Evolutionary conservation across 2,888 invertebrate genomes (phyloP).

Genomic region (Podotricha telesiphe): DNA sequence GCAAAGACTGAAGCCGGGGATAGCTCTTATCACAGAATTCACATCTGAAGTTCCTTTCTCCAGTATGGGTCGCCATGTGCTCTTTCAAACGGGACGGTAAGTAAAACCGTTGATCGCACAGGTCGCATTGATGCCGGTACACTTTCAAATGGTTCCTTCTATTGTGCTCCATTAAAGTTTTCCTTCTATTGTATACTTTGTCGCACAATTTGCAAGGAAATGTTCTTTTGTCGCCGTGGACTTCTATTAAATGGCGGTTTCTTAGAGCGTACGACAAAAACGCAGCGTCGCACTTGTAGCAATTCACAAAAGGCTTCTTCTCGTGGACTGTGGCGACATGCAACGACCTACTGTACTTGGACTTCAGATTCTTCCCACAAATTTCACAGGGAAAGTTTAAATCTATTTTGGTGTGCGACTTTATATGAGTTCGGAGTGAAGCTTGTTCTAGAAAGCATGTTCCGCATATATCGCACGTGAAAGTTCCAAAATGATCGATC

Average conservation of each 20-base stretch:
- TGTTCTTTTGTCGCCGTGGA: conserved; percentile 69
- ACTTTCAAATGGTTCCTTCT: conserved; percentile 69
- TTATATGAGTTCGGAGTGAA: conserved; percentile 72
- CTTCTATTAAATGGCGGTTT: conserved; percentile 70
- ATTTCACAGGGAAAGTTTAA: conserved; percentile 77
- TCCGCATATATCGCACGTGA: conserved; percentile 71
- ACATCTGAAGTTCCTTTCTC: conserved; percentile 80
- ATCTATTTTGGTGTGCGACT: conserved; percentile 71
- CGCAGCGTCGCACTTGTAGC: conserved; percentile 71
- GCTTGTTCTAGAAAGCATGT: conserved; percentile 75
- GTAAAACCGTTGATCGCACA: conserved; percentile 75
- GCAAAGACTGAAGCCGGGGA: conserved; percentile 81
- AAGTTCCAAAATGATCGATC: conserved; percentile 72
- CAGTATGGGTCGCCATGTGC: conserved; percentile 81
- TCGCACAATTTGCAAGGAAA: conserved; percentile 72
- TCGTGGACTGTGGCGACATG: conserved; percentile 73
- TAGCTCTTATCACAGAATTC: conserved; percentile 84
- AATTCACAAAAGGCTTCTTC: conserved; percentile 70
- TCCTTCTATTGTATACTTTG: conserved; percentile 70
- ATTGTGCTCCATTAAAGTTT: conserved; percentile 71
- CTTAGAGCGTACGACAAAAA: conserved; percentile 68
- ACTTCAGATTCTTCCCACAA: conserved; percentile 74
- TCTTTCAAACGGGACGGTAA: conserved; percentile 72
- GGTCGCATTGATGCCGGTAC: conserved; percentile 68
- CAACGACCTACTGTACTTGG: conserved; percentile 66